These are phyloP conservation scores for Peromyscus maniculatus DNA, from an alignment of 2,113 vertebrate species.

Conservation along the genomic window DNA sequence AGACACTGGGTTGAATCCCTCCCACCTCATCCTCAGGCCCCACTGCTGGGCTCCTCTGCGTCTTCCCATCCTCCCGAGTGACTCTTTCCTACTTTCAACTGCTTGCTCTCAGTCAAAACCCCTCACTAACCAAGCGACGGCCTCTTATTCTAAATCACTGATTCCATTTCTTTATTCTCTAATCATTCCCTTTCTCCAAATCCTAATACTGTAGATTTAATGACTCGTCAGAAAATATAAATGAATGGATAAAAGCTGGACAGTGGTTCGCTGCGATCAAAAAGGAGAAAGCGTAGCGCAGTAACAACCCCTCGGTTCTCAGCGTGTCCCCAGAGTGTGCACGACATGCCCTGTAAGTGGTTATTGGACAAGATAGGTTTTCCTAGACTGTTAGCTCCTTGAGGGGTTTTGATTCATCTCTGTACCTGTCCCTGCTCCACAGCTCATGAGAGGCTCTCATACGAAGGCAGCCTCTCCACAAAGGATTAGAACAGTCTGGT, in stretches of 20 bases:
- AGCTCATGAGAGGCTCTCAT: background rate
- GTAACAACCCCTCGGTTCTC: background rate
- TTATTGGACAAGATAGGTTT: background rate
- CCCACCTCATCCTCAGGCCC: background rate
- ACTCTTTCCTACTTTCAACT: conserved; percentile 56
- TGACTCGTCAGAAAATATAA: background rate
- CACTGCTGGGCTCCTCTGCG: background rate
- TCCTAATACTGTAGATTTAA: background rate
- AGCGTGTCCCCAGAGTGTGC: background rate
- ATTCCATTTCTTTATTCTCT: conserved; percentile 56
- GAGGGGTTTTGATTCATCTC: background rate
- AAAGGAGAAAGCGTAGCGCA: background rate
- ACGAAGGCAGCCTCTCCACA: background rate
- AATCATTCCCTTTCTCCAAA: conserved; percentile 54
- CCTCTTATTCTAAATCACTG: conserved; percentile 28
- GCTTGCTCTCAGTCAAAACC: conserved; percentile 34
- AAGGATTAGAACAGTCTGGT: background rate
- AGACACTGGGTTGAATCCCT: conserved; percentile 50
- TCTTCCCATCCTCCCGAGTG: background rate
- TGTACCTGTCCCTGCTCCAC: background rate
- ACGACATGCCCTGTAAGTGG: background rate
- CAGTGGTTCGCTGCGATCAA: background rate
- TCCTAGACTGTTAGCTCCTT: background rate
- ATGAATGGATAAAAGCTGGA: background rate
- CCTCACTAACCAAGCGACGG: background rate